Conservation (phyloP, 1,140 invertebrate genomes). For the Drosophila serrata region DNA sequence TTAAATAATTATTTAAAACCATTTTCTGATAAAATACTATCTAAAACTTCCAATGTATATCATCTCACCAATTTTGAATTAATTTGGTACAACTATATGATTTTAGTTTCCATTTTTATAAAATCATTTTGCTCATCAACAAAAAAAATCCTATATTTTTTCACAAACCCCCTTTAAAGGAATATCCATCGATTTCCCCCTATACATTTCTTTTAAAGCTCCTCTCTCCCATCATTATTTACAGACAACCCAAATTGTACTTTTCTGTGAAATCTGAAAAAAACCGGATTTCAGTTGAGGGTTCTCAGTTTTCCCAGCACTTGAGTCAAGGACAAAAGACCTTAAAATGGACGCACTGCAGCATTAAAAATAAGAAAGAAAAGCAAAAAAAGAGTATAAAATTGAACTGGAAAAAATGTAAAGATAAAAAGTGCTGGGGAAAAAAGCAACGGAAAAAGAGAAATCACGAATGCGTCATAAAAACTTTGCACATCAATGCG, state of each 20-base stretch:
- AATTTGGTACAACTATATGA: no score
- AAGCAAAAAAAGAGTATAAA: slow-evolving; percentile 26
- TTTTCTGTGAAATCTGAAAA: slow-evolving; percentile 26
- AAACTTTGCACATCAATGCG: slow-evolving; percentile 77
- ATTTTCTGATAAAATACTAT: background rate
- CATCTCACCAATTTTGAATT: no score
- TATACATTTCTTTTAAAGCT: slow-evolving; percentile 10
- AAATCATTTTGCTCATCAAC: background rate
- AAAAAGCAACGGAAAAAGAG: slow-evolving; percentile 47
- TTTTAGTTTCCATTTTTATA: background rate
- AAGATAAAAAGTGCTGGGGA: slow-evolving; percentile 28
- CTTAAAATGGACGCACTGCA: slow-evolving; percentile 75
- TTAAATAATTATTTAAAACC: background rate
- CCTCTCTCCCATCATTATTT: background rate
- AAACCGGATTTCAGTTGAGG: slow-evolving; percentile 30
- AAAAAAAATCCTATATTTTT: no score
- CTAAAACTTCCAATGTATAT: no score
- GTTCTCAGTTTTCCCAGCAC: slow-evolving; percentile 49
- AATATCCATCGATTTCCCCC: background rate
- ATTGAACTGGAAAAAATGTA: slow-evolving; percentile 25
- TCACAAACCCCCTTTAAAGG: background rate
- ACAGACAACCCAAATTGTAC: background rate
- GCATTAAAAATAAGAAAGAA: slow-evolving; percentile 53
- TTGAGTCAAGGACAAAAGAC: slow-evolving; percentile 72
- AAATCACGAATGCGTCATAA: slow-evolving; percentile 81